Base-by-base conservation (phyloP, 2,113 vertebrate species). In the Paratilapia polleni region DNA sequence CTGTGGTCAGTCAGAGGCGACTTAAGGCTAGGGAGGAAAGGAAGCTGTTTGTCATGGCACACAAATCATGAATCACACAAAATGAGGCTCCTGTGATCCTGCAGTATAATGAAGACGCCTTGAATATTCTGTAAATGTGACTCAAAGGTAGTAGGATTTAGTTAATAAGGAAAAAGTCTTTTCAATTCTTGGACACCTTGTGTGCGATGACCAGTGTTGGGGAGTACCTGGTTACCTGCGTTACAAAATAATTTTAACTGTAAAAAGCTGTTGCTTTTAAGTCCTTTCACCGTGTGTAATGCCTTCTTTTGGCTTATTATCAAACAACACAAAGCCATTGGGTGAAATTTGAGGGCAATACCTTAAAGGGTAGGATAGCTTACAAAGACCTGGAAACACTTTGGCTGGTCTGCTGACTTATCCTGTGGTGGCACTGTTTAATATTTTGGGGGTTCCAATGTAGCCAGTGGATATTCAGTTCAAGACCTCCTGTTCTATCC, bases 1-100 rank as follows among this genome's bases (percentile, higher is more conserved):
- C 68, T 93, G 89, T 91, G 91, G 89, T 93, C 83, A 77, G 84
- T 62, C 62, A 68, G 57, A 77, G 66, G 85, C 22, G 34, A 34
- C 82, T 85, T 80, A 88, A 83, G 81, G 57, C 57, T 77, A 54
- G 2, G 28, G 73, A 54, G 82, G 81, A 83, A 83, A 86, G 78
- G 41, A 81, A 88, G 41, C 81, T 73, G 84, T 93, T 93, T 84
- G 75, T 91, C 87, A 87, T 84, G 80, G 78, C 81, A 76, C 75
- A 82, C 62, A 6, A 89, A 41, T 87, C 38, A 60, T 89, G 68
- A 88, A 81, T 92, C 82, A 88, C 63, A 81, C 77, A 60, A 81
- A 82, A 85, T 83, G 52, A 89, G 61, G 36, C 81, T 17, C 62
- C 73, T 24, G 2, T 24, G 8, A 76, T 54, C 14, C 13, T 81